A percentile compares a stretch with the other conserved stretches of the same genome.
Evolutionary conservation across 2,113 vertebrate species (phyloP).

Genomic region (Sminthopsis crassicaudata): DNA sequence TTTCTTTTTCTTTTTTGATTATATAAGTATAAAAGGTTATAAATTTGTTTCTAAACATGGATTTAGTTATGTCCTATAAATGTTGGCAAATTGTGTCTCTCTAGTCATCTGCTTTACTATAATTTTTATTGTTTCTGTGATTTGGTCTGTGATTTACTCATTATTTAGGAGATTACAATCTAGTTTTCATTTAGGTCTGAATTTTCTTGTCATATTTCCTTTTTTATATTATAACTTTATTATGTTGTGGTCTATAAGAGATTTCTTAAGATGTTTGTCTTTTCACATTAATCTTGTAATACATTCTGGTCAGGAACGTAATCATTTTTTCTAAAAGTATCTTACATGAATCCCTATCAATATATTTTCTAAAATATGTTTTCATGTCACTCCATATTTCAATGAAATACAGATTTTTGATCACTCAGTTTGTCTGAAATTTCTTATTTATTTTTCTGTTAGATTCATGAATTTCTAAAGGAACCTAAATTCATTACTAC

Average conservation of each 20-base stretch:
- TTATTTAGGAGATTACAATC: not conserved
- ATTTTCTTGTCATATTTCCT: not conserved
- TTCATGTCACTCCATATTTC: not conserved
- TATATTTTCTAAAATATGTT: not conserved
- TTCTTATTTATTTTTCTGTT: not conserved
- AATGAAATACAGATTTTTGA: not conserved
- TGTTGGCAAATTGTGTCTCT: not conserved
- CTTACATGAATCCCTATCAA: not conserved
- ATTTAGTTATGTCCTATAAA: not conserved
- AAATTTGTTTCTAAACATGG: not conserved
- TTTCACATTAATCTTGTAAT: not conserved
- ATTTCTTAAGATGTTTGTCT: not conserved
- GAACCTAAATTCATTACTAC: not conserved
- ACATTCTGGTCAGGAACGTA: not conserved
- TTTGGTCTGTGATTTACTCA: constrained; percentile 2
- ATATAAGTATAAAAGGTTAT: not conserved
- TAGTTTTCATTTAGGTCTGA: not conserved
- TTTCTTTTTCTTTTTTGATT: not conserved
- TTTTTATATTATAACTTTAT: not conserved
- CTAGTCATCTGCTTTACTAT: not conserved
- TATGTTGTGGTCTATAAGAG: not conserved
- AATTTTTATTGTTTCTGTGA: not conserved
- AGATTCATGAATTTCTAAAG: not conserved
- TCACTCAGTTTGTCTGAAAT: not conserved
- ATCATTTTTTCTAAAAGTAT: not conserved